A percentile compares a stretch with the other conserved stretches of the same genome.
Conservation (phyloP, 2,797 vertebrate species). For the Xenentodon cancila region DNA sequence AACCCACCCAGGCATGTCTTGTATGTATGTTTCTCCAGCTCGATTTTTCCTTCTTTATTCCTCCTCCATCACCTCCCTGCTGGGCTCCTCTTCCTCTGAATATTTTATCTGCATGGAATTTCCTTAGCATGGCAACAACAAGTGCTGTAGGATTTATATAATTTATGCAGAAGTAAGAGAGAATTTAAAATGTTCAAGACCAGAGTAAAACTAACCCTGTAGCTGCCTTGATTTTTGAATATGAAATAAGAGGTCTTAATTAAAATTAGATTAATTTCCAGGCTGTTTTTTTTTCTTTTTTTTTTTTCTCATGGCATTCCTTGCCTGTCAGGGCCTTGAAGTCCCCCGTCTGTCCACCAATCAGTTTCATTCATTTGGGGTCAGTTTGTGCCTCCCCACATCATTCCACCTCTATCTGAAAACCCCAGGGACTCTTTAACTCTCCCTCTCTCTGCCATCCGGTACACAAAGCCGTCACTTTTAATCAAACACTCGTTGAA, state of each 20-base stretch:
- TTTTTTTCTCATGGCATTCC: constrained; percentile 46
- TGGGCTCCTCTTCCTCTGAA: constrained; percentile 21
- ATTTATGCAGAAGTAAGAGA: constrained; percentile 68
- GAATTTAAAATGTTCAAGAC: constrained; percentile 62
- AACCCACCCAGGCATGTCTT: constrained; percentile 23
- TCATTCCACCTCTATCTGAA: constrained; percentile 51
- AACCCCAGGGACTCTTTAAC: constrained; percentile 57
- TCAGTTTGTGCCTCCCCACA: constrained; percentile 57
- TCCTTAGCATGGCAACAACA: constrained; percentile 54
- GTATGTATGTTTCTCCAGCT: constrained; percentile 15
- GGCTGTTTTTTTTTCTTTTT: constrained; percentile 6
- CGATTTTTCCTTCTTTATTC: neutral
- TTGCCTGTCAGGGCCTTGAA: constrained; percentile 48
- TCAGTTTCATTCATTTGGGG: constrained; percentile 68
- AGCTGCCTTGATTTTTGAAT: constrained; percentile 55
- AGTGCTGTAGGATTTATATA: constrained; percentile 62
- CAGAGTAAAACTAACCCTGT: constrained; percentile 57
- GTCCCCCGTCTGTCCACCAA: constrained; percentile 64
- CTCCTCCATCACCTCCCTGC: constrained; percentile 21
- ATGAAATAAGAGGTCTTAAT: constrained; percentile 72
- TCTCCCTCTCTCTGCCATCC: constrained; percentile 22
- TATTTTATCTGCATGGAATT: constrained; percentile 56
- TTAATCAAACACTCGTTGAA: constrained; percentile 51
- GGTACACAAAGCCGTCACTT: constrained; percentile 60
- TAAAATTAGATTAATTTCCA: constrained; percentile 74